These are phyloP conservation scores for Halichoeres trimaculatus DNA, from an alignment of 2,113 vertebrate genomes.

Conservation along the genomic window DNA sequence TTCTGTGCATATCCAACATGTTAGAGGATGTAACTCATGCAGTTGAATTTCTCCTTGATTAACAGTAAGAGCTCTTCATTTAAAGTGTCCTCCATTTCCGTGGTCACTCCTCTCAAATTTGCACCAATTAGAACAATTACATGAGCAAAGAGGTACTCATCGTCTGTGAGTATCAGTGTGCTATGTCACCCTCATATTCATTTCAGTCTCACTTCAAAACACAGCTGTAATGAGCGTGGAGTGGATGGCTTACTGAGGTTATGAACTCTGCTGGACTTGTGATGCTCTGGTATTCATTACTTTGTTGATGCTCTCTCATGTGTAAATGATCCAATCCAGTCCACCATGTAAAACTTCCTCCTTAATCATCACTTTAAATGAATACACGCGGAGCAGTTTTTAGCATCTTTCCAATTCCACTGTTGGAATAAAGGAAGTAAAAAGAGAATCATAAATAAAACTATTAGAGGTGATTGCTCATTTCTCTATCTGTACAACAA, in stretches of 20 bases:
- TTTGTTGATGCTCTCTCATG: slow-evolving; percentile 28
- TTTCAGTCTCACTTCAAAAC: slow-evolving; percentile 46
- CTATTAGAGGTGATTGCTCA: no score
- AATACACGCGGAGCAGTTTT: background rate
- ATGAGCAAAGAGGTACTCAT: slow-evolving; percentile 57
- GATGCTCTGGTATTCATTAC: slow-evolving; percentile 34
- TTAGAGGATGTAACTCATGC: slow-evolving; percentile 25
- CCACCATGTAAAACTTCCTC: slow-evolving; percentile 7
- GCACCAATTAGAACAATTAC: slow-evolving; percentile 74
- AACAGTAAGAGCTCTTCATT: slow-evolving; percentile 71
- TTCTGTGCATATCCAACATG: slow-evolving; percentile 13
- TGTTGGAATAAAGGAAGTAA: background rate
- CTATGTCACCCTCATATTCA: slow-evolving; percentile 48
- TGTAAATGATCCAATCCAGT: slow-evolving; percentile 41
- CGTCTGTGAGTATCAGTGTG: slow-evolving; percentile 34
- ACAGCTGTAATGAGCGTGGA: slow-evolving; percentile 30
- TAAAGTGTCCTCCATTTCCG: slow-evolving; percentile 55
- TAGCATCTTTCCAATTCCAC: background rate
- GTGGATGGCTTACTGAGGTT: slow-evolving; percentile 28
- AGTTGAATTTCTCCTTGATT: slow-evolving; percentile 61
- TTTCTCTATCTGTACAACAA: no score
- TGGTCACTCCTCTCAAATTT: slow-evolving; percentile 63
- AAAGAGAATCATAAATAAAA: no score
- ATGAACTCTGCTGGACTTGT: slow-evolving; percentile 42
- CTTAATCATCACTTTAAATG: slow-evolving; percentile 22